A percentile compares a stretch with the other conserved stretches of the same genome.
These are phyloP conservation scores for Pinctada fucata DNA, from an alignment of 2,888 invertebrate species.

Conservation along the genomic window DNA sequence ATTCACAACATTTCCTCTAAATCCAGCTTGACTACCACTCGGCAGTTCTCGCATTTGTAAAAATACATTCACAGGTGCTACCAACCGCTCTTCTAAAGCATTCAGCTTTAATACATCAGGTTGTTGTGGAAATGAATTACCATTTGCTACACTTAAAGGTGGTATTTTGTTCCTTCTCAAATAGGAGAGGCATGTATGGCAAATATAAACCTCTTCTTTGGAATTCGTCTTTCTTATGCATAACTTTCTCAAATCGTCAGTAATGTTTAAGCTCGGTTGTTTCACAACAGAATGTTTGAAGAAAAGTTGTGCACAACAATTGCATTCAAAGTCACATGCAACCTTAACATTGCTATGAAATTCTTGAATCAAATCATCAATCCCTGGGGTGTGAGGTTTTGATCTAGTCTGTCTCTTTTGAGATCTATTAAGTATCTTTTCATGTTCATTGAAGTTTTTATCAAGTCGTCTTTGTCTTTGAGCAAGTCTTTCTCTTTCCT, in stretches of 20 bases:
- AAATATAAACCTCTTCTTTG: too few relatives aligned
- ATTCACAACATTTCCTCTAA: slow-evolving; percentile 24
- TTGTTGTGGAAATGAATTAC: slow-evolving; percentile 1
- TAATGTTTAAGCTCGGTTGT: background rate
- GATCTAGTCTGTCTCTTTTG: too few relatives aligned
- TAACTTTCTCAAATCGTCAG: background rate
- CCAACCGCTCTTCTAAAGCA: slow-evolving; percentile 22
- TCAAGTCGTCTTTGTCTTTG: background rate
- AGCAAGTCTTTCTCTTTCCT: slow-evolving; percentile 1
- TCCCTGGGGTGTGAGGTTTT: too few relatives aligned
- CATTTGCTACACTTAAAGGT: slow-evolving; percentile 2
- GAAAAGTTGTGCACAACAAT: background rate
- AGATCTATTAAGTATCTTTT: too few relatives aligned
- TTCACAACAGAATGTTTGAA: slow-evolving; percentile 7
- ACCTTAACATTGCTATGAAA: too few relatives aligned
- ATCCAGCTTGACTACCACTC: slow-evolving; percentile 10
- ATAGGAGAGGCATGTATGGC: too few relatives aligned
- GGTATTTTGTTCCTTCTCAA: slow-evolving; percentile 9
- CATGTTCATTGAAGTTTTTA: too few relatives aligned
- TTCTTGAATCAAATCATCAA: too few relatives aligned
- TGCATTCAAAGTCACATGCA: too few relatives aligned
- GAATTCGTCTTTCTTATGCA: too few relatives aligned
- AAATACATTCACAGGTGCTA: slow-evolving; percentile 12
- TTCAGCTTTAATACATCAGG: slow-evolving; percentile 5
- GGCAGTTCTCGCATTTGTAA: slow-evolving; percentile 26